phyloP scores from a whole-genome alignment of 53 echinoderm and acorn worm species.

The Henricia sp. region DNA sequence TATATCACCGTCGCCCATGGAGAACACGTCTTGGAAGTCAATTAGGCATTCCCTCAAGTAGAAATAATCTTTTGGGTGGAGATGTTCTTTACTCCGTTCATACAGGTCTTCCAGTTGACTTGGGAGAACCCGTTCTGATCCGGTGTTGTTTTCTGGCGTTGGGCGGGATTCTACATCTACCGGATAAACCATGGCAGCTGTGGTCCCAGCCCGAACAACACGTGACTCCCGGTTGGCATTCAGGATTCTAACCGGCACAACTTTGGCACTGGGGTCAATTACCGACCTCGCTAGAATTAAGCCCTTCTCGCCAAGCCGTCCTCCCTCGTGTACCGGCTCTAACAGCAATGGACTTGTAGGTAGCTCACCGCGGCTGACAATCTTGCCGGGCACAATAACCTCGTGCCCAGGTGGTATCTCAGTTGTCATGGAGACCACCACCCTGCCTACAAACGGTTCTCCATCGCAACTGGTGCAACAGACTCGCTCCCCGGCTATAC shows the following conservation, averaged over 20 bases:
- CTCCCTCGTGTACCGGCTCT: constrained; percentile 14
- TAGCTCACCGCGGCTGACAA: background rate
- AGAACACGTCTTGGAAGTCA: background rate
- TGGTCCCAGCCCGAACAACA: constrained; percentile 13
- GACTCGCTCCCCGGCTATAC: too few species aligned
- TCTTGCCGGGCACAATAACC: constrained; percentile 3
- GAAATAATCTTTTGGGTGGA: background rate
- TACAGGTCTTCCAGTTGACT: background rate
- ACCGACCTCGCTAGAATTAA: constrained; percentile 4
- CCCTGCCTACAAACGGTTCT: constrained; percentile 1
- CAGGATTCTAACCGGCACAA: constrained; percentile 19
- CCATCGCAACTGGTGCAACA: too few species aligned
- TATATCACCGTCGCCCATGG: background rate
- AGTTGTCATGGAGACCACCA: constrained; percentile 22
- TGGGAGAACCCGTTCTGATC: background rate
- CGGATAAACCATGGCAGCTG: background rate
- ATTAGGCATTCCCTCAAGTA: background rate
- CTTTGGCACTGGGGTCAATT: constrained; percentile 34
- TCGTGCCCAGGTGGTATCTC: constrained; percentile 42
- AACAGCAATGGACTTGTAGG: background rate
- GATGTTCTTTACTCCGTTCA: background rate
- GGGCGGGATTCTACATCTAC: background rate
- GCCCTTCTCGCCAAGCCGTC: constrained; percentile 9
- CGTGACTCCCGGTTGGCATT: constrained; percentile 1
- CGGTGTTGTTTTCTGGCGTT: background rate